phyloP scores from a whole-genome alignment of 2,113 vertebrate genomes.

The Passer montanus region DNA sequence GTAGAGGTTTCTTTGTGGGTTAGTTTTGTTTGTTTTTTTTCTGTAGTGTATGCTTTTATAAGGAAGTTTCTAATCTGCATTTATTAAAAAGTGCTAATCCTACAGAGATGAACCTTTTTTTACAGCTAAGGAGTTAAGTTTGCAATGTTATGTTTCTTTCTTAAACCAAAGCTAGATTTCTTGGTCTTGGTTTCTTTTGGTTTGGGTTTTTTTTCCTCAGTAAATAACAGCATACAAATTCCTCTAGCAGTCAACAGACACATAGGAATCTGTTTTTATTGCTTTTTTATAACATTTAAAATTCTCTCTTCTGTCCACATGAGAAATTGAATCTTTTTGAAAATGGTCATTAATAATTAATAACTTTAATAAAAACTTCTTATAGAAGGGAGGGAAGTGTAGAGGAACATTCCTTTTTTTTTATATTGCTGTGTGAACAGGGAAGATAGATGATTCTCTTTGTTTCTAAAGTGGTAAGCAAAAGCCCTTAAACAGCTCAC shows the following conservation, averaged over 20 bases:
- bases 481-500: not conserved
- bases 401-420: not conserved
- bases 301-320: not conserved
- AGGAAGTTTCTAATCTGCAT: not conserved
- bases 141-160: not conserved
- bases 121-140: not conserved
- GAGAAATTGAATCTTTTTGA: not conserved
- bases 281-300: not conserved
- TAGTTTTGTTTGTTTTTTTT: not conserved
- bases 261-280: not conserved
- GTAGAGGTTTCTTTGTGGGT: fast-evolving
- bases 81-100: not conserved
- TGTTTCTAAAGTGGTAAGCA: not conserved
- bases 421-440: not conserved
- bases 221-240: not conserved
- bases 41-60: not conserved
- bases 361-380: not conserved
- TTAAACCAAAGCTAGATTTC: not conserved
- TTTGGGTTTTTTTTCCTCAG: not conserved
- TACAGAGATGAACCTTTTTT: not conserved
- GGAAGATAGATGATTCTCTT: not conserved
- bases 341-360: not conserved
- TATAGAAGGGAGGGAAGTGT: not conserved
- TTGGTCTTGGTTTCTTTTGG: not conserved
- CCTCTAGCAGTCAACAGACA: not conserved